Evolutionary conservation across 2,113 vertebrate genomes (phyloP).

Genomic region (Sciurus niger): DNA sequence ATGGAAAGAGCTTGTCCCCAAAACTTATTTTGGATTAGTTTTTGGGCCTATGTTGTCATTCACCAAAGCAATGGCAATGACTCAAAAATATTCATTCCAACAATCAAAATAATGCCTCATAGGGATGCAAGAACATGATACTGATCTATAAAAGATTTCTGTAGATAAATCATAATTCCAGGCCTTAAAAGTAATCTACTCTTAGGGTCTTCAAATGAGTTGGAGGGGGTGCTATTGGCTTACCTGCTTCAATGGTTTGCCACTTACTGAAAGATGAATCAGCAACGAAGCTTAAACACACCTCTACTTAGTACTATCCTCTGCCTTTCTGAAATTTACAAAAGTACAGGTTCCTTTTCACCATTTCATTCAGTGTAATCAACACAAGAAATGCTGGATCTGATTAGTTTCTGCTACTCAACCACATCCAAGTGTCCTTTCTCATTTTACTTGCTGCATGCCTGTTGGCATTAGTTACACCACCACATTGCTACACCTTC

Average conservation of each 20-base stretch:
- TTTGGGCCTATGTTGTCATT: not conserved
- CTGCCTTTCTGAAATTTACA: slow-evolving; percentile 30
- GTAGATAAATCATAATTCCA: not conserved
- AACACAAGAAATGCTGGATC: not conserved
- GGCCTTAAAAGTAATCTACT: not conserved
- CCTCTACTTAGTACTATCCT: not conserved
- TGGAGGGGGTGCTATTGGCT: not conserved
- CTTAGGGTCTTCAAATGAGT: not conserved
- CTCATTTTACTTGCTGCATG: not conserved
- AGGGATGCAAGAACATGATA: not conserved
- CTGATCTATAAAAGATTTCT: not conserved
- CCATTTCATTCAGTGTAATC: not conserved
- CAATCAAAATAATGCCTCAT: slow-evolving; percentile 8
- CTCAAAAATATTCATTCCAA: slow-evolving; percentile 53
- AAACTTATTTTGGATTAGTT: slow-evolving; percentile 32
- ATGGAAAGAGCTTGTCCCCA: not conserved
- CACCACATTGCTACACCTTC: not conserved
- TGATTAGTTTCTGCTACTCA: slow-evolving; percentile 14
- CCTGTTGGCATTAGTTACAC: not conserved
- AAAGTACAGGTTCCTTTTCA: not conserved
- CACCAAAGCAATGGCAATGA: slow-evolving; percentile 39
- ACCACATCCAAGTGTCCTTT: not conserved
- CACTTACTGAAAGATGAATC: not conserved
- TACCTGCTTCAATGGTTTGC: not conserved
- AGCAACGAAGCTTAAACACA: not conserved